A percentile compares a stretch with the other conserved stretches of the same genome.
Conservation (phyloP, 2,888 invertebrate species). For the Erynnis tages region DNA sequence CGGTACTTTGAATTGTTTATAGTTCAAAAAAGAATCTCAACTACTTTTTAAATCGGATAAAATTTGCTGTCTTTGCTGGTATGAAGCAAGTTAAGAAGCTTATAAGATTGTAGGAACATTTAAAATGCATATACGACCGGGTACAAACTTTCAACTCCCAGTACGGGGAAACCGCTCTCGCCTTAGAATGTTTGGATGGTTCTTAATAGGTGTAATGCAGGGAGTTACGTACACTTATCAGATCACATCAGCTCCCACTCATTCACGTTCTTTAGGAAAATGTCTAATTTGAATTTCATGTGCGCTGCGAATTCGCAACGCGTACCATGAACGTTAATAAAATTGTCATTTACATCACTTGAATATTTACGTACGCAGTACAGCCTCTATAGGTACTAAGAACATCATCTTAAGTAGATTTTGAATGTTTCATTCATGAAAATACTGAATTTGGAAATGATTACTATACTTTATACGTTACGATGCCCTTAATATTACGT, state of each 20-base stretch:
- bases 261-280: neutral
- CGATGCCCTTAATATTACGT: too few relatives aligned
- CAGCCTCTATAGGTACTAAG: too few relatives aligned
- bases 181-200: slow-evolving; percentile 1
- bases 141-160: neutral
- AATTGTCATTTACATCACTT: slow-evolving; percentile 5
- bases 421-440: too few relatives aligned
- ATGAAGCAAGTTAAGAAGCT: neutral
- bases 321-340: neutral
- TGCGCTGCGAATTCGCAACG: neutral
- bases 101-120: neutral
- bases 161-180: neutral
- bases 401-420: too few relatives aligned
- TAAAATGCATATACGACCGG: slow-evolving; percentile 2
- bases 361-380: neutral
- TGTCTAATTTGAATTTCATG: slow-evolving; percentile 11
- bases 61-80: neutral
- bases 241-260: too few relatives aligned
- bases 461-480: too few relatives aligned
- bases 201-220: slow-evolving; percentile 12
- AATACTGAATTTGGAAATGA: too few relatives aligned
- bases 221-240: neutral
- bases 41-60: slow-evolving; percentile 1
- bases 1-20: too few relatives aligned
- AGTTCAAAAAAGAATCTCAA: too few relatives aligned